These are phyloP conservation scores for Norana najaformis DNA, from an alignment of 2,888 invertebrate genomes.

Conservation along the genomic window DNA sequence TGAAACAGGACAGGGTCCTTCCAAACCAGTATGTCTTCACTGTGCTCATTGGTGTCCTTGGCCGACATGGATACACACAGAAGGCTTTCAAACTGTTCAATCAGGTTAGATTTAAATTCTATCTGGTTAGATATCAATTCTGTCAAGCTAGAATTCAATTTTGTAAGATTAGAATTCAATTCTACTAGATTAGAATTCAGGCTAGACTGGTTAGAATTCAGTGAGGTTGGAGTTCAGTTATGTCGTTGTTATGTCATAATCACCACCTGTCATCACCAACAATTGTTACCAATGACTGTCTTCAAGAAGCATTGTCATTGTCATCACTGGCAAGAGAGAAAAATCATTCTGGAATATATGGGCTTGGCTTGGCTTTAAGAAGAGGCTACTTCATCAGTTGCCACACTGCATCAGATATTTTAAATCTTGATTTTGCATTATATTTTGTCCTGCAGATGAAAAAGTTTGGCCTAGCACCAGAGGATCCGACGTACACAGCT, in stretches of 20 bases:
- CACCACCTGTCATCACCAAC: neutral
- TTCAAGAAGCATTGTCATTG: neutral
- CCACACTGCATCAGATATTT: neutral
- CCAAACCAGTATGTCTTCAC: constrained; percentile 80
- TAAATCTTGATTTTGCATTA: neutral
- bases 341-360: neutral
- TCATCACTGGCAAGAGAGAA: neutral
- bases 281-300: neutral
- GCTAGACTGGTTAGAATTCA: neutral
- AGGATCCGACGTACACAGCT: constrained; percentile 78
- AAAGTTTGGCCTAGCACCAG: constrained; percentile 71
- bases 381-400: no score
- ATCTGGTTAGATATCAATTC: neutral
- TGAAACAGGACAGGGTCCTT: constrained; percentile 74
- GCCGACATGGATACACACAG: constrained; percentile 79
- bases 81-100: constrained; percentile 83
- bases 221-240: neutral
- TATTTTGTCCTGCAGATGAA: constrained; percentile 71
- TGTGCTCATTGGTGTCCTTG: constrained; percentile 81
- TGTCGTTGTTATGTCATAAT: no score
- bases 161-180: neutral
- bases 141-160: neutral
- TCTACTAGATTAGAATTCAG: neutral
- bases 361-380: neutral
- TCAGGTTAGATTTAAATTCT: constrained; percentile 59